These are phyloP conservation scores for Gambusia holbrooki DNA, from an alignment of 2,113 vertebrate genomes.

Conservation along the genomic window DNA sequence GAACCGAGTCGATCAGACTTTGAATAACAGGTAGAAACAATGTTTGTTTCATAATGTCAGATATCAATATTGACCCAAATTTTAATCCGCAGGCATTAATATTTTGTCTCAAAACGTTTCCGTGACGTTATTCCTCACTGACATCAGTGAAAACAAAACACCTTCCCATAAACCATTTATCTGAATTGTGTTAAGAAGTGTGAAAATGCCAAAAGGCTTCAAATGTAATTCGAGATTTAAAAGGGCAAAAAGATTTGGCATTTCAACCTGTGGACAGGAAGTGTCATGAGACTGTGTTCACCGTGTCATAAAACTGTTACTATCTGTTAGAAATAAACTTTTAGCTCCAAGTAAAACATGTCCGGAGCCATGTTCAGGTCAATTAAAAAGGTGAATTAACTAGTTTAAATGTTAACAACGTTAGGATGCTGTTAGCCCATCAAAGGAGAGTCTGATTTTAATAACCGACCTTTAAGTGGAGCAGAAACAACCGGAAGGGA, in stretches of 20 bases:
- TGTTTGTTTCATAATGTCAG: too few species aligned
- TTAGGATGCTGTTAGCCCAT: neutral
- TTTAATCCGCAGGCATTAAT: too few species aligned
- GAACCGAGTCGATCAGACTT: too few species aligned
- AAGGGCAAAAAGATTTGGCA: conserved; percentile 20
- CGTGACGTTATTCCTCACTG: conserved; percentile 52
- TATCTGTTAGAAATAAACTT: conserved; percentile 4
- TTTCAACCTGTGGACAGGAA: conserved; percentile 31
- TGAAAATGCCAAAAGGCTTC: conserved; percentile 35
- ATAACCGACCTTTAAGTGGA: neutral
- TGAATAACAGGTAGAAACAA: too few species aligned
- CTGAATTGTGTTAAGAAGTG: conserved; percentile 38
- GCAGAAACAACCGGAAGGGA: neutral
- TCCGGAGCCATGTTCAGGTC: neutral
- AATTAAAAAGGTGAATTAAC: neutral
- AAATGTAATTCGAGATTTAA: conserved; percentile 46
- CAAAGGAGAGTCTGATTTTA: neutral
- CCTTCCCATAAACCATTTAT: conserved; percentile 49
- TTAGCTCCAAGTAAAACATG: neutral
- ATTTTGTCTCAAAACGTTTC: conserved; percentile 34
- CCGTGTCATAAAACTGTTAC: neutral
- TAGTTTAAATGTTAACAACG: neutral
- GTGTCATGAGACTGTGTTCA: conserved; percentile 16
- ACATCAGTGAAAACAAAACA: conserved; percentile 37
- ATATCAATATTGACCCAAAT: too few species aligned